Conservation (phyloP, 2,113 vertebrate species). For the Cryptotis parvus region DNA sequence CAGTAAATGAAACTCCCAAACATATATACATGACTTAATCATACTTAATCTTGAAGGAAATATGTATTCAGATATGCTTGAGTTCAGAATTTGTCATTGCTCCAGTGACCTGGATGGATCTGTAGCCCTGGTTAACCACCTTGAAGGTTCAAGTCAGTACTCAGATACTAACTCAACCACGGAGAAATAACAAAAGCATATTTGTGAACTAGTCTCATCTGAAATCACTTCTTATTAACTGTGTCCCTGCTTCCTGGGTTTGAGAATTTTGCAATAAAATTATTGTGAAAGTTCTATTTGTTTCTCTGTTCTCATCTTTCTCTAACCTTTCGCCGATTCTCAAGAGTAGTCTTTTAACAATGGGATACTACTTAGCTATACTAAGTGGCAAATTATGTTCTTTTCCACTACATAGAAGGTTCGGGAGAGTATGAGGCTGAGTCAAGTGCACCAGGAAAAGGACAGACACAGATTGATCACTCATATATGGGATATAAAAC, state of each 20-base stretch:
- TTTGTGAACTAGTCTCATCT: neutral
- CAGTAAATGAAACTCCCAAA: constrained; percentile 51
- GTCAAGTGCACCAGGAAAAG: too few relatives aligned
- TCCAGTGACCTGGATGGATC: neutral
- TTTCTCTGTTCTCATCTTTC: neutral
- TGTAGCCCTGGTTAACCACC: neutral
- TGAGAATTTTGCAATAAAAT: neutral
- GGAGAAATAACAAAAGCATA: constrained; percentile 2
- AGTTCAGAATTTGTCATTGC: constrained; percentile 23
- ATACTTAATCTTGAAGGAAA: constrained; percentile 26
- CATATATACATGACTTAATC: constrained; percentile 16
- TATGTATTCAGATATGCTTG: constrained; percentile 51
- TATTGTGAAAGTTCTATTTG: neutral
- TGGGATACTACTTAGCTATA: neutral
- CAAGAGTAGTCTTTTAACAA: constrained; percentile 1
- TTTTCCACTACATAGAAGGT: too few relatives aligned
- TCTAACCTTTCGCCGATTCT: neutral
- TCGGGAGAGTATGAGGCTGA: too few relatives aligned
- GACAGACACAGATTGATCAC: too few relatives aligned
- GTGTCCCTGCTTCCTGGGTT: neutral
- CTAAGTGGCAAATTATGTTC: too few relatives aligned
- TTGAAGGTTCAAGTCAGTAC: neutral
- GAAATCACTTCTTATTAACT: neutral
- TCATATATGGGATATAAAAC: too few relatives aligned
- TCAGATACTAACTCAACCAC: neutral